A percentile compares a stretch with the other conserved stretches of the same genome.
Evolutionary conservation across 30 jellyfish, hydroid and myxozoan species (phyloP).

Genomic region (Aurelia coerulea): DNA sequence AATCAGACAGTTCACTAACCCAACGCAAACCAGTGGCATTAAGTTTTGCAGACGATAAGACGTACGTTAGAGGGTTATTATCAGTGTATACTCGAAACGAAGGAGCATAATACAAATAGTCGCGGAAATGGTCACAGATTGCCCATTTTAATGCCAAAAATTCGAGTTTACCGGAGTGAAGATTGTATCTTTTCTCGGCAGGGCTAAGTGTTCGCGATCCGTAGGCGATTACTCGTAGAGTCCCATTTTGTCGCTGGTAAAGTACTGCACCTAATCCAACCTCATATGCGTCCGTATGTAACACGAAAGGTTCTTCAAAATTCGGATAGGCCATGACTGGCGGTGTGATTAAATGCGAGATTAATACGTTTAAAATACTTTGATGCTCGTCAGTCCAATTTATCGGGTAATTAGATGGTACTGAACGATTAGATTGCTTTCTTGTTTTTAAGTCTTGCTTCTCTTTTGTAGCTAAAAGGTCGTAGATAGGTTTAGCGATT

Average conservation of each 20-base stretch:
- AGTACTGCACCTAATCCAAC: too few relatives aligned
- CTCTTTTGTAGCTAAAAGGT: not conserved
- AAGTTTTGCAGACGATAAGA: not conserved
- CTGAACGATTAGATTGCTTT: not conserved
- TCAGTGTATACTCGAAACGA: not conserved
- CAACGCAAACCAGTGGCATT: not conserved
- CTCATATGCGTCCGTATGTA: not conserved
- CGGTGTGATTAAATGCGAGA: not conserved
- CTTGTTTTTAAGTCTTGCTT: not conserved
- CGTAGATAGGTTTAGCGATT: slow-evolving; percentile 48
- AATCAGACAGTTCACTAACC: slow-evolving; percentile 5
- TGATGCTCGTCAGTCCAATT: not conserved
- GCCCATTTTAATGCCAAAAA: too few relatives aligned
- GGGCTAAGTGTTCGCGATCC: too few relatives aligned
- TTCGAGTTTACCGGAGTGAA: too few relatives aligned
- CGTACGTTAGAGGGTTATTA: not conserved
- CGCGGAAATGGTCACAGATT: too few relatives aligned
- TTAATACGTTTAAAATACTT: not conserved
- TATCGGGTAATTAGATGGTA: not conserved
- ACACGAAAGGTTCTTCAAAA: not conserved
- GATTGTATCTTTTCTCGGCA: too few relatives aligned
- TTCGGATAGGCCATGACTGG: too few relatives aligned
- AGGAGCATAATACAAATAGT: too few relatives aligned
- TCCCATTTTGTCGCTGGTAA: too few relatives aligned
- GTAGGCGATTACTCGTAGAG: too few relatives aligned